Evolutionary conservation across 2,888 invertebrate species (phyloP), one percentile per base, ranked within the genome.

Genomic region (Volucella zonaria): DNA sequence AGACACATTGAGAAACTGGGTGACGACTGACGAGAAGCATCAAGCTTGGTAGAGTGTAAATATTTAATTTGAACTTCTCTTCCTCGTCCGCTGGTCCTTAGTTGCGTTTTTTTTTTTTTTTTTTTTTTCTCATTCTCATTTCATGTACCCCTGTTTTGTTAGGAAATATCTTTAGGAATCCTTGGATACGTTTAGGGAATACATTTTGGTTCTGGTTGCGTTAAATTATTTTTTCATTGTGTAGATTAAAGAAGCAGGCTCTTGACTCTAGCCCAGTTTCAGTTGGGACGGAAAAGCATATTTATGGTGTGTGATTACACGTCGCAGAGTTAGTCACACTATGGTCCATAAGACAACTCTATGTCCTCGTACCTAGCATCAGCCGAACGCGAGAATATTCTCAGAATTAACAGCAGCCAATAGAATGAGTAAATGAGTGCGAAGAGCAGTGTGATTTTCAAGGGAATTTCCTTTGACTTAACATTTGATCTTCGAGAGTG

Each of bases 181-280:
- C 49, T 49, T 73, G 71, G 52, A 66, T 66, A 80, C 68, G 80
- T 79, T 83, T 70, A 49, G 79, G 79, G 75, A 79, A 70, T 77
- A 78, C 68, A 47, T 82, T 64, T 67, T 66, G 74, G 68, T 64
- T 74, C 70, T 76, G 45, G 51, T 81, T 85, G 81, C 66, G 85
- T 85, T 71, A 81, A 81, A 85, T 85, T 76, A 81, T 85, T 85
- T 85, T 85, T 85, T 81, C 85, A 85, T 85, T 85, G 80, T 80
- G 71, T 67, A 76, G 81, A 85, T 80, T 81, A 3, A 23, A 23
- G 85, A 81, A 76, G 61, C 40, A 47, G 70, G 49, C 61, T 18
- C 18, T 18, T 18, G 18, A 23, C 18, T 23, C 42, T 52, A 58
- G 38, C 43, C 18, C 58, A n/a, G 62, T 40, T 47, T 14, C 8